A percentile compares a stretch with the other conserved stretches of the same genome.
Conservation (phyloP, 2,113 vertebrate genomes). For the Ictidomys tridecemlineatus region DNA sequence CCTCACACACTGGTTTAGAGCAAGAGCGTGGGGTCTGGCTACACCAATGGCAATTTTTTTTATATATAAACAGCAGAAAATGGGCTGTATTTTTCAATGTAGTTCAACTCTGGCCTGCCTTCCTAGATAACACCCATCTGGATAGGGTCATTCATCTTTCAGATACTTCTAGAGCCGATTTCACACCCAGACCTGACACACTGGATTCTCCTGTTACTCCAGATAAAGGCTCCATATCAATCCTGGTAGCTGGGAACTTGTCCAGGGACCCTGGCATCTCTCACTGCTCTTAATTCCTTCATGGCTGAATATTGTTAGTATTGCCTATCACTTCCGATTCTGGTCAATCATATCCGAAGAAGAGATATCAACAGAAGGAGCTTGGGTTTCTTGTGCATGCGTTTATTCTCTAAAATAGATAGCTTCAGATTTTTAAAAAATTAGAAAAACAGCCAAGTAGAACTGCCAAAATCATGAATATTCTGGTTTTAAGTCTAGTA, state of each 20-base stretch:
- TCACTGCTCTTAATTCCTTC: background rate
- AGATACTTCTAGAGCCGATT: background rate
- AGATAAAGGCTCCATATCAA: too few relatives aligned
- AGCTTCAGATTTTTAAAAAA: slow-evolving; percentile 40
- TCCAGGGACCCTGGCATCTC: background rate
- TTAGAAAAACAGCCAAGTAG: slow-evolving; percentile 27
- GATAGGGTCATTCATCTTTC: background rate
- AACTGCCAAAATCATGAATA: slow-evolving; percentile 61
- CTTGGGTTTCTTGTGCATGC: background rate
- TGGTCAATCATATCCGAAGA: background rate
- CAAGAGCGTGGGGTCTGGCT: background rate
- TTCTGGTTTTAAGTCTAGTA: background rate
- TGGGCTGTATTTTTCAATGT: background rate
- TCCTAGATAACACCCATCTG: background rate
- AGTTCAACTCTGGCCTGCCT: background rate
- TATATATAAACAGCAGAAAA: too few relatives aligned
- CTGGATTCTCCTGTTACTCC: background rate
- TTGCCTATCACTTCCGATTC: background rate
- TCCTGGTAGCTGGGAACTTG: too few relatives aligned
- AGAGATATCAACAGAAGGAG: background rate
- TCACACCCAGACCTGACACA: background rate
- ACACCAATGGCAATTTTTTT: background rate
- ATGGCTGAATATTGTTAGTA: background rate
- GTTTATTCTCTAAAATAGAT: slow-evolving; percentile 1
- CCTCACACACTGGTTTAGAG: background rate